These are phyloP conservation scores for Bombus picipes DNA, from an alignment of 1,140 invertebrate species.

Conservation along the genomic window DNA sequence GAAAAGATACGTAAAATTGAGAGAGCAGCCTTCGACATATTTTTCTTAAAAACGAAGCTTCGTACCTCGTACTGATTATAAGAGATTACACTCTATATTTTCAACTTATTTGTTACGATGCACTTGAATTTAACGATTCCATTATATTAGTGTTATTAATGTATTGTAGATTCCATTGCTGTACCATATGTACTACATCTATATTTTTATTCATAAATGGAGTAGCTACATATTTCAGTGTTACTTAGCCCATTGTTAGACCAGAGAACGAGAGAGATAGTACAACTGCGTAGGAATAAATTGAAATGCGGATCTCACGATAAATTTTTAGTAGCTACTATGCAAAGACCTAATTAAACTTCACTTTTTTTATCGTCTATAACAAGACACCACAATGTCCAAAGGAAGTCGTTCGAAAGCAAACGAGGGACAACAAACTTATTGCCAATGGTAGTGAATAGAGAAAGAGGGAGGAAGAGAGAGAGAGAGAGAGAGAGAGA, in stretches of 20 bases:
- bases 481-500: neutral
- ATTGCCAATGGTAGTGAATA: neutral
- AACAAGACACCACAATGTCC: neutral
- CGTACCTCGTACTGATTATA: neutral
- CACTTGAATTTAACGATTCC: neutral
- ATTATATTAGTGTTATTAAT: conserved; percentile 8
- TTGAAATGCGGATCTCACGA: neutral
- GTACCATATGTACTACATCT: neutral
- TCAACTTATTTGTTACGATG: neutral
- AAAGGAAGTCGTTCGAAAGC: neutral
- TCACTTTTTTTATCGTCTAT: neutral
- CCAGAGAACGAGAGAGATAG: neutral
- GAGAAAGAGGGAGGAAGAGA: neutral
- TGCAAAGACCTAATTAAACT: too few species aligned
- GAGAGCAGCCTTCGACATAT: too few species aligned
- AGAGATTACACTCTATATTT: neutral
- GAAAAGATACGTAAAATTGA: too few species aligned
- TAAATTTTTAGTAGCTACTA: neutral
- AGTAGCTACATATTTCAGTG: conserved; percentile 14
- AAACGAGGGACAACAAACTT: neutral
- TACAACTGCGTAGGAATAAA: neutral
- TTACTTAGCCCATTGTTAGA: conserved; percentile 5
- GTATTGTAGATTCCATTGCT: conserved; percentile 15
- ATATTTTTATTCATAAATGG: neutral
- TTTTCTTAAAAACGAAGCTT: conserved; percentile 8